Percentiles rank a stretch among this genome's conserved stretches.
Evolutionary conservation across 2,888 invertebrate genomes (phyloP).

Genomic region (Tanypteryx hageni): DNA sequence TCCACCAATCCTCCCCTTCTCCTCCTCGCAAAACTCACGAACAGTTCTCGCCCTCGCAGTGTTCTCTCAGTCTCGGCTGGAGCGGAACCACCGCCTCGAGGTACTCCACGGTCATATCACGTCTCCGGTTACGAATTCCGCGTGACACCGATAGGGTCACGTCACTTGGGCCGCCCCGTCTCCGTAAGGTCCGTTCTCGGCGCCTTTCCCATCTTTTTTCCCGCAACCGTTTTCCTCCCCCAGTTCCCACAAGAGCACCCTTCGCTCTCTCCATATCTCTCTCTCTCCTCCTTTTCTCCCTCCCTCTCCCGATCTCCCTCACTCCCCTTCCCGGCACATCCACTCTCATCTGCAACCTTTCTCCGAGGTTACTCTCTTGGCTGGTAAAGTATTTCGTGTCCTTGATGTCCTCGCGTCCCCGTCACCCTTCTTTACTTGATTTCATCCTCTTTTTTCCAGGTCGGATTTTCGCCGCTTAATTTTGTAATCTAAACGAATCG

Average conservation of each 20-base stretch:
- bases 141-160: no score
- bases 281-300: neutral
- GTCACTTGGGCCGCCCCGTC: no score
- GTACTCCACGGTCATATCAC: neutral
- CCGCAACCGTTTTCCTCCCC: no score
- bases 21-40: no score
- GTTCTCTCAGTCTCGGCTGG: neutral
- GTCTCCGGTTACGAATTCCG: no score
- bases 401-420: neutral
- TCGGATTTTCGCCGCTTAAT: neutral
- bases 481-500: no score
- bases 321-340: neutral
- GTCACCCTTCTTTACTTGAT: neutral
- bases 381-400: slow-evolving; percentile 6
- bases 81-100: neutral
- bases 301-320: neutral
- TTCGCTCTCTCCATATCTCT: neutral
- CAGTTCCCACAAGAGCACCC: no score
- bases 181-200: no score
- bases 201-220: no score
- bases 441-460: neutral
- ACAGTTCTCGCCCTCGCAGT: neutral
- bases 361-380: neutral
- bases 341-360: slow-evolving; percentile 1
- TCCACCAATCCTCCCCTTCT: no score